Evolutionary conservation across 2,888 invertebrate species (phyloP), one percentile per base, ranked within the genome.

Genomic region (Chironomus riparius): DNA sequence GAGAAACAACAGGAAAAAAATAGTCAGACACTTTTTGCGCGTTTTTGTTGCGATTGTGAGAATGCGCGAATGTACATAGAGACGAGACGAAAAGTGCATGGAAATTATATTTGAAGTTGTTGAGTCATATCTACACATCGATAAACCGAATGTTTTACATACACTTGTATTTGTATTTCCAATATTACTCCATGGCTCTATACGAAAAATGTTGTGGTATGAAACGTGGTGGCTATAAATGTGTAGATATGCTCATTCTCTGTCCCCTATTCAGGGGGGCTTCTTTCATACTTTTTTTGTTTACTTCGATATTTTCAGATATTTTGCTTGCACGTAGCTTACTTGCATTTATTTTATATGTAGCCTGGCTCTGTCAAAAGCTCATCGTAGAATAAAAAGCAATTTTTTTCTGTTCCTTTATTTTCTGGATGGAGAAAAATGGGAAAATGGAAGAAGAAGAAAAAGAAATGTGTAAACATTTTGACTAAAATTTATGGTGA

Each of bases 1-100:
- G 13, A 38, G 21, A 38, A 38, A 38, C 38, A 38, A 38, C 38
- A 38, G 10, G 4, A 38, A 38, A 38, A 38, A 12, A 48, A 70
- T 65, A 74, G 74, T 68, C 22, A 74, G 74, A 68, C 74, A 73
- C 68, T 73, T 73, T 73, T 73, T 74, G 74, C 74, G 74, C 74
- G 74, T 68, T 72, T 72, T 70, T 70, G 38, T 61, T 74, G 68
- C 68, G 50, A 62, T 68, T 68, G 74, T 74, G 74, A 68, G 74
- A 74, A 74, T 74, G 74, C 74, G 74, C 74, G 74, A 74, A 24
- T 74, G 15, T 18, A 68, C 18, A 68, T 68, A 28, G 68, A 38
- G 47, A 68, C 70, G 70, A 70, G 69, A 69, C 69, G 47, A 50
- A 70, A 70, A 74, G 24, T 74, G 74, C 74, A 74, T 74, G 74